These are phyloP conservation scores for Apostichopus japonicus DNA, from an alignment of 35 echinoderm and acorn worm species.

Conservation along the genomic window DNA sequence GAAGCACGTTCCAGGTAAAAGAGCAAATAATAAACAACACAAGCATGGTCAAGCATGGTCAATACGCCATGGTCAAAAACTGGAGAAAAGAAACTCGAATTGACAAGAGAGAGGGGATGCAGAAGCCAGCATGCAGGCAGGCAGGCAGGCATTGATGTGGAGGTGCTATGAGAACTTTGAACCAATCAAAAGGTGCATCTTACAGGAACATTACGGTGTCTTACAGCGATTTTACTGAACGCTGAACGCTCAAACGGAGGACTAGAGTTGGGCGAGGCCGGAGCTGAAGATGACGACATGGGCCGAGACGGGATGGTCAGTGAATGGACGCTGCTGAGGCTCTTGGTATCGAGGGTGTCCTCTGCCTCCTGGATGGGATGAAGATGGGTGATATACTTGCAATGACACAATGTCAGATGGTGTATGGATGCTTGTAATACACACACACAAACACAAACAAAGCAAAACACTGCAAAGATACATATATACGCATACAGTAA, in stretches of 20 bases:
- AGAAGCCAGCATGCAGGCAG: no score
- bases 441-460: no score
- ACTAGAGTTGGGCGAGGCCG: slow-evolving; percentile 28
- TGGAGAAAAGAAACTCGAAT: no score
- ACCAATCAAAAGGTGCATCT: background rate
- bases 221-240: slow-evolving; percentile 54
- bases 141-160: no score
- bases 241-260: slow-evolving; percentile 30
- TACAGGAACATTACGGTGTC: slow-evolving; percentile 21
- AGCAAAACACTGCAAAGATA: no score
- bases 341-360: slow-evolving; percentile 23
- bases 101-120: no score
- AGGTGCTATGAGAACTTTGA: no score
- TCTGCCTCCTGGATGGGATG: slow-evolving; percentile 31
- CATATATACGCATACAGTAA: no score
- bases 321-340: slow-evolving; percentile 25
- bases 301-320: background rate
- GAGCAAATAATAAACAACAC: no score
- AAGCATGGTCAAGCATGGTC: no score
- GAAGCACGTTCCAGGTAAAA: no score
- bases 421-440: background rate
- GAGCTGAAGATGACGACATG: background rate
- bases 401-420: background rate
- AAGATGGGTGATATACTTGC: background rate
- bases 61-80: no score